phyloP scores from a whole-genome alignment of 1,140 invertebrate genomes.

The Papilio polytes region DNA sequence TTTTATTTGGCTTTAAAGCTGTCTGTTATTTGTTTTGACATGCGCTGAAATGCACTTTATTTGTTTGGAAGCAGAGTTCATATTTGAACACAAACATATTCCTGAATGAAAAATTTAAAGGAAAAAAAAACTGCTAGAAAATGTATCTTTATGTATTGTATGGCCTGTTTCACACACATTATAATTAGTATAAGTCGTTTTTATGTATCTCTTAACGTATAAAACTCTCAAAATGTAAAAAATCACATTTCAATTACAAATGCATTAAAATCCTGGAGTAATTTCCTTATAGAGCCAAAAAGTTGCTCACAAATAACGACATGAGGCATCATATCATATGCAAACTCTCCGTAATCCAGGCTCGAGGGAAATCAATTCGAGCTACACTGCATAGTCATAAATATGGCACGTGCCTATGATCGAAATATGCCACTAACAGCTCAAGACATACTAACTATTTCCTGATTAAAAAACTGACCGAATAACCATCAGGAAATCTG shows the following conservation, averaged over 20 bases:
- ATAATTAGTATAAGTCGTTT: no score
- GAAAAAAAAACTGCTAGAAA: no score
- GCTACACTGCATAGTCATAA: slow-evolving; percentile 4
- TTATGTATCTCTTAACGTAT: no score
- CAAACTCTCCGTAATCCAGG: slow-evolving; percentile 9
- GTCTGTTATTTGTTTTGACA: background rate
- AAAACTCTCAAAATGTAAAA: no score
- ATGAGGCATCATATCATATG: background rate
- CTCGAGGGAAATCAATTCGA: slow-evolving; percentile 1
- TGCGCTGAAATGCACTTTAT: no score
- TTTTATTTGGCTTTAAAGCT: background rate
- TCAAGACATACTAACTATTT: background rate
- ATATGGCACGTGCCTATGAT: slow-evolving; percentile 13
- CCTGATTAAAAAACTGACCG: background rate
- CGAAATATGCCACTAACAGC: background rate
- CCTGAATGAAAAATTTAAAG: no score
- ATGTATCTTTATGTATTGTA: no score
- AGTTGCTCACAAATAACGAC: background rate
- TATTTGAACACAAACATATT: no score
- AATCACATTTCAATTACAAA: background rate
- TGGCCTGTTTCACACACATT: no score
- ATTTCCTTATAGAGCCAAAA: background rate
- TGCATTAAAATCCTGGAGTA: background rate
- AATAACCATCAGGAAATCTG: background rate
- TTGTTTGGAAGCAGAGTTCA: no score